phyloP scores from a whole-genome alignment of 1,140 invertebrate genomes.

The Carposina sasakii region DNA sequence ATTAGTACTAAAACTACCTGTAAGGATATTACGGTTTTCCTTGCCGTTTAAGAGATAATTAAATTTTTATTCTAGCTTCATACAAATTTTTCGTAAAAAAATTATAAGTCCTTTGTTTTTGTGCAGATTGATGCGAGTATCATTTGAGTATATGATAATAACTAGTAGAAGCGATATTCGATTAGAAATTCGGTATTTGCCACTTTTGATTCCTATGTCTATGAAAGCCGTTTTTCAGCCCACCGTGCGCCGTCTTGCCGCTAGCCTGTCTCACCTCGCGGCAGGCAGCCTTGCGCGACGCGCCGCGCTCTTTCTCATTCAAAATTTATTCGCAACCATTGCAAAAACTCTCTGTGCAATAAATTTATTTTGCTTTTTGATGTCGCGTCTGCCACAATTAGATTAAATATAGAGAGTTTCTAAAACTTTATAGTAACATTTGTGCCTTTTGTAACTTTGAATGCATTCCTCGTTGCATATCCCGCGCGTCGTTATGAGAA shows the following conservation, averaged over 20 bases:
- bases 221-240: too few relatives aligned
- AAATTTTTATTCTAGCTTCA: too few relatives aligned
- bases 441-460: slow-evolving; percentile 68
- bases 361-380: slow-evolving; percentile 57
- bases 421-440: slow-evolving; percentile 53
- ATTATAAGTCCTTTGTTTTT: too few relatives aligned
- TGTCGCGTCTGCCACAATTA: slow-evolving; percentile 57
- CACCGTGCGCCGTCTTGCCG: slow-evolving; percentile 69
- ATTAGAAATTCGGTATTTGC: too few relatives aligned
- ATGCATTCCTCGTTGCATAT: slow-evolving; percentile 74
- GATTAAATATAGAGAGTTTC: slow-evolving; percentile 56
- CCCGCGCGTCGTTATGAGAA: slow-evolving; percentile 84
- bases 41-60: too few relatives aligned
- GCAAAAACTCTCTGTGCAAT: slow-evolving; percentile 71
- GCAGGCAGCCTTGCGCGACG: slow-evolving; percentile 71
- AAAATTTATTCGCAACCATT: slow-evolving; percentile 72
- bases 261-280: slow-evolving; percentile 69
- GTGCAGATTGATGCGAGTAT: too few relatives aligned
- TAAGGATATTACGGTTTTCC: too few relatives aligned
- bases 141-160: too few relatives aligned
- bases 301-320: slow-evolving; percentile 70
- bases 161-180: too few relatives aligned
- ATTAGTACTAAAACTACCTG: too few relatives aligned
- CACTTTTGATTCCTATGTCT: too few relatives aligned
- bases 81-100: too few relatives aligned